Conservation (phyloP, 2,888 invertebrate species). For the Thysanoteuthis rhombus region DNA sequence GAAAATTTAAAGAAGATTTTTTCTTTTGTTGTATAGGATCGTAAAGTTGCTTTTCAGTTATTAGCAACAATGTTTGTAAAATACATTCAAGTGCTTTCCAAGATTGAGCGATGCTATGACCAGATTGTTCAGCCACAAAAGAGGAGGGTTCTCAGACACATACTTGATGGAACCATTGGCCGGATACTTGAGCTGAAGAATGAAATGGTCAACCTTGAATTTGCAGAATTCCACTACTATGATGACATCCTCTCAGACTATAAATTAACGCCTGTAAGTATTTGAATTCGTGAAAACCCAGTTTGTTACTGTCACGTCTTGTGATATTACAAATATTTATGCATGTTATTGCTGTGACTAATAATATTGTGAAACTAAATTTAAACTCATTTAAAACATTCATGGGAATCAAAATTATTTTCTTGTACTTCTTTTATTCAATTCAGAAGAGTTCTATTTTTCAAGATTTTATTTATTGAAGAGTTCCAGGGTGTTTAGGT, state of each 20-base stretch:
- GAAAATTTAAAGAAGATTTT: background rate
- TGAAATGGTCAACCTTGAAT: slow-evolving; percentile 85
- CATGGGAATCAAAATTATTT: too few species aligned
- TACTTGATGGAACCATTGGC: slow-evolving; percentile 75
- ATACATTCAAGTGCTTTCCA: slow-evolving; percentile 81
- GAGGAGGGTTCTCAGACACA: slow-evolving; percentile 77
- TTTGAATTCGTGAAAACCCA: background rate
- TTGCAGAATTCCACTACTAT: slow-evolving; percentile 87
- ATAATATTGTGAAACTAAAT: too few species aligned
- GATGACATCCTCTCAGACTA: slow-evolving; percentile 82
- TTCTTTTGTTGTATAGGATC: slow-evolving; percentile 59
- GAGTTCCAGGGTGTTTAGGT: too few species aligned
- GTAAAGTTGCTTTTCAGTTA: slow-evolving; percentile 66
- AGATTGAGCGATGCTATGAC: slow-evolving; percentile 84
- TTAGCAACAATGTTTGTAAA: slow-evolving; percentile 77
- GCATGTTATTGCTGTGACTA: too few species aligned
- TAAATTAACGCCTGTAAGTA: slow-evolving; percentile 76
- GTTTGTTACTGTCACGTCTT: background rate
- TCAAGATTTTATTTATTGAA: too few species aligned
- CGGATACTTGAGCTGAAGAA: slow-evolving; percentile 86
- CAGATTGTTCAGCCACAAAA: slow-evolving; percentile 94
- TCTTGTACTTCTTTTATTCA: too few species aligned
- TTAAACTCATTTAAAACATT: too few species aligned
- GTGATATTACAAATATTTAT: too few species aligned
- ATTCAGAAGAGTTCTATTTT: too few species aligned